A percentile compares a stretch with the other conserved stretches of the same genome.
Evolutionary conservation across 2,888 invertebrate species (phyloP).

Genomic region (Unio delphinus): DNA sequence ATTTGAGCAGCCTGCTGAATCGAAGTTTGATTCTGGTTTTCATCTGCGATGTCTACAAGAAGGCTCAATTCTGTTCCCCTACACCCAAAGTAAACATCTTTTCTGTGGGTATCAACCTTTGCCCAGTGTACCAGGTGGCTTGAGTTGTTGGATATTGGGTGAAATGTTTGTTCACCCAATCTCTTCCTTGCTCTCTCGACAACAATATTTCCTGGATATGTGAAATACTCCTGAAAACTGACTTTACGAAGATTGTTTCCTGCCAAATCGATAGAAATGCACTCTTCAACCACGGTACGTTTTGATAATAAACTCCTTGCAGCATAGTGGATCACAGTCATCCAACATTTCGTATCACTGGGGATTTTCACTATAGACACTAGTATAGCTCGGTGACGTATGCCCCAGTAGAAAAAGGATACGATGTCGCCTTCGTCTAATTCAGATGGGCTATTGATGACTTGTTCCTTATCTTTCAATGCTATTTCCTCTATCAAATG

Average conservation of each 20-base stretch:
- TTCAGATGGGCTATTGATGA: conserved; percentile 2
- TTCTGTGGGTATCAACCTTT: conserved; percentile 3
- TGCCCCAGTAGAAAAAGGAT: conserved; percentile 13
- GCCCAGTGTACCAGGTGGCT: conserved; percentile 24
- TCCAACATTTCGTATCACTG: background rate
- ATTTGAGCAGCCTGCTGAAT: background rate
- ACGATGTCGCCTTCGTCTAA: conserved; percentile 14
- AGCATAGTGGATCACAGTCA: conserved; percentile 18
- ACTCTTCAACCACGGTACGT: conserved; percentile 12
- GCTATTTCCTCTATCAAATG: conserved; percentile 12
- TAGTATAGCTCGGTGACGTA: conserved; percentile 12
- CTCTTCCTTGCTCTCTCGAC: conserved; percentile 11
- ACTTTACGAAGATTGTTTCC: conserved; percentile 5
- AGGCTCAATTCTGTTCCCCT: too few species aligned
- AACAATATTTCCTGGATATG: conserved; percentile 6
- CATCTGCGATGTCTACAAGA: too few species aligned
- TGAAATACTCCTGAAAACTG: conserved; percentile 10
- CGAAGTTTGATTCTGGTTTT: background rate
- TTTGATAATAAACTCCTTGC: conserved; percentile 4
- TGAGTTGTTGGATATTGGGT: conserved; percentile 10
- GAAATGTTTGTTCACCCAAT: conserved; percentile 16
- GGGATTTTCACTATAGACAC: conserved; percentile 6
- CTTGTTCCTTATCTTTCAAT: conserved; percentile 5
- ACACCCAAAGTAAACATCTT: too few species aligned
- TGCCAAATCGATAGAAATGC: conserved; percentile 5